These are phyloP conservation scores for Bacillus rossius DNA, from an alignment of 1,140 invertebrate genomes.

Conservation along the genomic window DNA sequence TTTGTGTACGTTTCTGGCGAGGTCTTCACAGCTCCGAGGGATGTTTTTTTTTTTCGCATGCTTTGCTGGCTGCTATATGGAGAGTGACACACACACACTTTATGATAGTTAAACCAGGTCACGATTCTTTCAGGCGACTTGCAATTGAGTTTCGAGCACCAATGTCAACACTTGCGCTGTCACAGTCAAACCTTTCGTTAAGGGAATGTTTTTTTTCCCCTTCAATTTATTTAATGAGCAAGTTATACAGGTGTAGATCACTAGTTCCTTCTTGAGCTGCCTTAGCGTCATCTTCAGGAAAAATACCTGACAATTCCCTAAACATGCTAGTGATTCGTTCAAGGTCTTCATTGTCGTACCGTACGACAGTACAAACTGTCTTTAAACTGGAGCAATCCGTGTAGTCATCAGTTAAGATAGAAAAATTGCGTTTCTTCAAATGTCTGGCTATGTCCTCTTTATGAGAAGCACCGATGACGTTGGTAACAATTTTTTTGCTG, in stretches of 20 bases:
- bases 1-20: slow-evolving; percentile 30
- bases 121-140: slow-evolving; percentile 26
- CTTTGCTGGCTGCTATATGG: slow-evolving; percentile 34
- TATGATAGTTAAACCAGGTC: slow-evolving; percentile 30
- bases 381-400: slow-evolving; percentile 30
- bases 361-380: slow-evolving; percentile 29
- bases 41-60: slow-evolving; percentile 28
- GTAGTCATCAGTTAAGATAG: slow-evolving; percentile 35
- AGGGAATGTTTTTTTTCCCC: too few relatives aligned
- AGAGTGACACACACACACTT: slow-evolving; percentile 39
- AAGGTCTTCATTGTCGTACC: slow-evolving; percentile 20
- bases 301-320: slow-evolving; percentile 17
- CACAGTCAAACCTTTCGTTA: slow-evolving; percentile 37
- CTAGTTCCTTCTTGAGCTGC: slow-evolving; percentile 27
- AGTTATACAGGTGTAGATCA: slow-evolving; percentile 25
- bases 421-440: slow-evolving; percentile 28
- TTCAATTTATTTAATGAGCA: slow-evolving; percentile 27
- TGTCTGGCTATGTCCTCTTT: slow-evolving; percentile 16
- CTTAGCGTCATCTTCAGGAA: slow-evolving; percentile 31
- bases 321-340: slow-evolving; percentile 12
- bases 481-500: slow-evolving; percentile 13
- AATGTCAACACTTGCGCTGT: slow-evolving; percentile 37
- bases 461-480: slow-evolving; percentile 17
- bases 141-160: slow-evolving; percentile 34
- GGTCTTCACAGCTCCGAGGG: slow-evolving; percentile 14